These are phyloP conservation scores for Carettochelys insculpta DNA, from an alignment of 2,113 vertebrate genomes.

Conservation along the genomic window DNA sequence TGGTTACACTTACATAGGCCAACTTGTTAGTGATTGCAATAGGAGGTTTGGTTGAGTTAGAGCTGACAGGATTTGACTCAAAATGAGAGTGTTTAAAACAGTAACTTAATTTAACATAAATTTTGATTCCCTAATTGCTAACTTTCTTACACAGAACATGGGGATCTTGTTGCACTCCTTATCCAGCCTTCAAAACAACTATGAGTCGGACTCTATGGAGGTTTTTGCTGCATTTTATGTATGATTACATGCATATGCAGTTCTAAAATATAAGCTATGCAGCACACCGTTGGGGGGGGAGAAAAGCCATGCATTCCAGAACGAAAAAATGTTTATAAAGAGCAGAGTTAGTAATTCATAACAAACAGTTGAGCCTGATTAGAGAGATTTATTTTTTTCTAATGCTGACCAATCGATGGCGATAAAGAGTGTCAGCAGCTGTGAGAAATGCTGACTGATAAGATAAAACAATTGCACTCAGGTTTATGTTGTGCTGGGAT, in stretches of 20 bases:
- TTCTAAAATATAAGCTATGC: background rate
- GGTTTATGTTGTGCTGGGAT: background rate
- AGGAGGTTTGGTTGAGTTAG: background rate
- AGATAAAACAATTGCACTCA: background rate
- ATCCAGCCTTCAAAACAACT: background rate
- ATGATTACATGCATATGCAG: fast-evolving
- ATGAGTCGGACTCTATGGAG: background rate
- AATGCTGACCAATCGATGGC: constrained; percentile 29
- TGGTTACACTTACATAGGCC: background rate
- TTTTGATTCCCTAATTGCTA: background rate
- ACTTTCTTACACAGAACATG: background rate
- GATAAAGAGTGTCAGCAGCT: background rate
- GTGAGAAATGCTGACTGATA: constrained; percentile 55
- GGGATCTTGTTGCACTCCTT: background rate
- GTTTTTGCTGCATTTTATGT: background rate
- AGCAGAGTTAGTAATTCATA: constrained; percentile 16
- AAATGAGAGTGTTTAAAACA: background rate
- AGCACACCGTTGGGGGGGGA: background rate
- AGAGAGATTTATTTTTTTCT: constrained; percentile 43
- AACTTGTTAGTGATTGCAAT: background rate
- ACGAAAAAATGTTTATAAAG: background rate
- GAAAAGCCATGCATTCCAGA: background rate
- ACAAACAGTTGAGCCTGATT: constrained; percentile 19
- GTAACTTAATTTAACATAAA: background rate
- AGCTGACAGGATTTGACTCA: background rate